phyloP scores from a whole-genome alignment of 2,797 vertebrate genomes.

The Knipowitschia caucasica region DNA sequence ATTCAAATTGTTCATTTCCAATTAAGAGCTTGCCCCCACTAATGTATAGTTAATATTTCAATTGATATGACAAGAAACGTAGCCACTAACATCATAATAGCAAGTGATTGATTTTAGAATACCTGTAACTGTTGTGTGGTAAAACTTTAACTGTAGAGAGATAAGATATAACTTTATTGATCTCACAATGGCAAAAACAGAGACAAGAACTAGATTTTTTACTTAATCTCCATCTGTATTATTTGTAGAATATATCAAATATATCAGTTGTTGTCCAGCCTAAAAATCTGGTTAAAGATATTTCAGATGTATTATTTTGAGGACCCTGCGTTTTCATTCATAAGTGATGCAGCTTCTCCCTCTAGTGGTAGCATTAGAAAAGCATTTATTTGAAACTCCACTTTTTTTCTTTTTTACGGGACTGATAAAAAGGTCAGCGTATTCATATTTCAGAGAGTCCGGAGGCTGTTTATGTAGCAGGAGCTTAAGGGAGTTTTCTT shows the following conservation, averaged over 20 bases:
- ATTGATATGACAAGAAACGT: not conserved
- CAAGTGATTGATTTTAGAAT: not conserved
- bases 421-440: not conserved
- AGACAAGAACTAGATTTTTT: too few relatives aligned
- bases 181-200: too few relatives aligned
- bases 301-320: not conserved
- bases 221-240: not conserved
- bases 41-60: not conserved
- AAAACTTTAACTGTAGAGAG: slow-evolving; percentile 23
- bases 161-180: too few relatives aligned
- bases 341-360: slow-evolving; percentile 36
- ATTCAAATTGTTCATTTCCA: not conserved
- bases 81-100: not conserved
- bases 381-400: not conserved
- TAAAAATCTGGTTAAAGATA: not conserved
- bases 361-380: slow-evolving; percentile 41
- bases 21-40: not conserved
- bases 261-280: not conserved
- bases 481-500: slow-evolving; percentile 2
- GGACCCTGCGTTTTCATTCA: not conserved
- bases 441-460: not conserved
- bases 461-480: not conserved
- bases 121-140: not conserved
- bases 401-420: not conserved
- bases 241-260: not conserved